phyloP scores from a whole-genome alignment of 2,797 vertebrate genomes.

The Dipus sagitta region DNA sequence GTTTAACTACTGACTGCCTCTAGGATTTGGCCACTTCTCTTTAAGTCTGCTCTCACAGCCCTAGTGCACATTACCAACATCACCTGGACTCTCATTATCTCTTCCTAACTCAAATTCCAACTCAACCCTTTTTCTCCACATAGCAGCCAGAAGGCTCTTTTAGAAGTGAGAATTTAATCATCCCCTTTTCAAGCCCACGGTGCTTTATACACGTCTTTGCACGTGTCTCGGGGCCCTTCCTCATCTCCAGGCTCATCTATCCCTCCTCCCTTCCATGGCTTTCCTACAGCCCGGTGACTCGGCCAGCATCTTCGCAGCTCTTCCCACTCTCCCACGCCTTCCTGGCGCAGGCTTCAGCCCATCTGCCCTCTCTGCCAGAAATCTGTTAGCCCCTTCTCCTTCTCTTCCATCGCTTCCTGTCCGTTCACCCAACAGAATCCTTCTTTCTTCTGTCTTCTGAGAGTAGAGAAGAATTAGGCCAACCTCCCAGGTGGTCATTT shows the following conservation, averaged over 20 bases:
- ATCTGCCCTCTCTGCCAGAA: not conserved
- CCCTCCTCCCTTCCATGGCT: not conserved
- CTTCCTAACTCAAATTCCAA: not conserved
- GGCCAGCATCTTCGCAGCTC: not conserved
- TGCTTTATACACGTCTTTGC: not conserved
- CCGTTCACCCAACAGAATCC: not conserved
- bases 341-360: conserved; percentile 39
- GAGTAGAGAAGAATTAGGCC: not conserved
- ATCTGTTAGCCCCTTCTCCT: not conserved
- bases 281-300: not conserved
- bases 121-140: not conserved
- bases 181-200: not conserved
- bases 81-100: not conserved
- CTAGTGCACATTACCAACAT: not conserved
- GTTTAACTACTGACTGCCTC: not conserved
- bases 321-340: not conserved
- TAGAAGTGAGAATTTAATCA: not conserved
- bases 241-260: not conserved
- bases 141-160: not conserved
- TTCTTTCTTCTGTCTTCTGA: not conserved
- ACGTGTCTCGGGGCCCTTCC: not conserved
- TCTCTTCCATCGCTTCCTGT: not conserved
- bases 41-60: not conserved
- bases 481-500: not conserved
- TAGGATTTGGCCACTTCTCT: not conserved